Evolutionary conservation across 2,113 vertebrate genomes (phyloP), one percentile per base, ranked within the genome.

Genomic region (Athene noctua): DNA sequence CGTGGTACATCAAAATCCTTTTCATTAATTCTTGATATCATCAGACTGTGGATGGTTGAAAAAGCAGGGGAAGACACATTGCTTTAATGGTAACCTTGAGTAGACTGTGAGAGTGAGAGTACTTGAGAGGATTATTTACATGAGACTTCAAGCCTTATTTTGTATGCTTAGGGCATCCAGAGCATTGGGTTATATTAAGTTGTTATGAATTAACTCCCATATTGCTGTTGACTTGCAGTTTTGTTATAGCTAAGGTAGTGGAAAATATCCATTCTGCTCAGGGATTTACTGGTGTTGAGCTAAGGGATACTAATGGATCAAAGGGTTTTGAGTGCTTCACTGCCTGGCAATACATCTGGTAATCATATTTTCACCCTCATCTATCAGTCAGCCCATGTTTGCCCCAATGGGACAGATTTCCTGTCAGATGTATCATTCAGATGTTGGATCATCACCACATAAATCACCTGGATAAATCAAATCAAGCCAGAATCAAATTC

Each of bases 381-480:
- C 66, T 87, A 68, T 92, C 90, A 93, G 72, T 63, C 26, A 30
- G 79, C n/a, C n/a, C 63, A 36, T 52, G 13, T 86, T 93, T 96
- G 44, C 78, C 66, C 59, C 70, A 78, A 57, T 61, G 82, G 52
- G 70, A 96, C 61, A 86, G 54, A 97, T 96, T 91, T 91, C 80
- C 70, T 96, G 61, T 90, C 94, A 75, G 65, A 87, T 78, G 75
- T 68, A 84, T 88, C 83, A 83, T 62, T 94, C 68, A 85, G 51
- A 34, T 75, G 22, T 77, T 93, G 93, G 82, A 91, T 93, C 75
- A 83, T 75, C 72, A 84, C 51, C 92, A 80, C 74, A 92, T 96
- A 82, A 79, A 94, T 97, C 96, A 97, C 67, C 46, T 80, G 84
- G 40, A 58, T 73, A 97, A 97, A 97, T 95, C 78, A 90, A 85